These are phyloP conservation scores for Achlya flavicornis DNA, from an alignment of 2,888 invertebrate species.

Conservation along the genomic window DNA sequence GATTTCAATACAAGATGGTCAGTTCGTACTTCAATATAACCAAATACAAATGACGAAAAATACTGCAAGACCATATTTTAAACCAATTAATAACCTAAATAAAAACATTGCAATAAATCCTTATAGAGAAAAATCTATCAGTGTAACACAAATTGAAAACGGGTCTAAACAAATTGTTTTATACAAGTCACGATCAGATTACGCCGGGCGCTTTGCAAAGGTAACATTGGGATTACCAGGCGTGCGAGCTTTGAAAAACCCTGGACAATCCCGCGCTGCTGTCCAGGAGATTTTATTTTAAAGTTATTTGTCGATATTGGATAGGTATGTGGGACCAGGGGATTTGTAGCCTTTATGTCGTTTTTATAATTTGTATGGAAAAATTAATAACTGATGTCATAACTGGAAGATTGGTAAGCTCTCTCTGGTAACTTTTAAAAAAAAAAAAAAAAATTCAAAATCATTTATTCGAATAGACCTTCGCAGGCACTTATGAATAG, in stretches of 20 bases:
- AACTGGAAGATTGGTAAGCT: too few relatives aligned
- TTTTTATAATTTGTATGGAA: background rate
- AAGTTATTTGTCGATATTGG: background rate
- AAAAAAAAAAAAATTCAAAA: too few relatives aligned
- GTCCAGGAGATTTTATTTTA: background rate
- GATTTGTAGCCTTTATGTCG: too few relatives aligned
- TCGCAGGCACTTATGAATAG: too few relatives aligned
- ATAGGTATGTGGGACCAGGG: background rate
- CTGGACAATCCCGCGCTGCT: slow-evolving; percentile 6
- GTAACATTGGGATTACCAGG: slow-evolving; percentile 43
- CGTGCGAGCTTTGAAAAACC: slow-evolving; percentile 37
- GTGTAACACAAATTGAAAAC: slow-evolving; percentile 56
- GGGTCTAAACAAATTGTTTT: slow-evolving; percentile 60
- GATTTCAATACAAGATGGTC: too few relatives aligned
- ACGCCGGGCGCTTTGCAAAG: slow-evolving; percentile 38
- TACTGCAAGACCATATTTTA: too few relatives aligned
- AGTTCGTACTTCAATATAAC: too few relatives aligned
- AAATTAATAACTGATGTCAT: background rate
- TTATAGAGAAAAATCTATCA: slow-evolving; percentile 42
- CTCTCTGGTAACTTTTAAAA: too few relatives aligned
- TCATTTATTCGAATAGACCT: too few relatives aligned
- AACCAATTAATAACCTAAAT: background rate
- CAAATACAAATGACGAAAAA: too few relatives aligned
- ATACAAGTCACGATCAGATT: slow-evolving; percentile 60
- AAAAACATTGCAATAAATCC: slow-evolving; percentile 12